Percentiles rank a stretch among this genome's conserved stretches.
Conservation (phyloP, 2,113 vertebrate species). For the Puntigrus tetrazona region DNA sequence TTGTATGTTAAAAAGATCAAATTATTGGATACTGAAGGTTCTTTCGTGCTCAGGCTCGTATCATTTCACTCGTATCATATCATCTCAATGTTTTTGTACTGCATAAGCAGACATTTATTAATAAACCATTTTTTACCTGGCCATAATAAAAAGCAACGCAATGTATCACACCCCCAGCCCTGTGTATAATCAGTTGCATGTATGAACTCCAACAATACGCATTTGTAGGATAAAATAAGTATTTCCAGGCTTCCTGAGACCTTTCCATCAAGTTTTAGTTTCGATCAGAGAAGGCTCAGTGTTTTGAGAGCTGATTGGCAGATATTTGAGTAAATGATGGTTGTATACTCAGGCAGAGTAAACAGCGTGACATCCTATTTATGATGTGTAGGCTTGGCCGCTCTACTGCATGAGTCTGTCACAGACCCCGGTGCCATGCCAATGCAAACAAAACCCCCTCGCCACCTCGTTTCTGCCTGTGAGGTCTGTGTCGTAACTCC, state of each 20-base stretch:
- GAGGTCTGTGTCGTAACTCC: slow-evolving; percentile 46
- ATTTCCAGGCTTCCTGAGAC: neutral
- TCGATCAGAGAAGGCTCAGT: slow-evolving; percentile 3
- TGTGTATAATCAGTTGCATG: neutral
- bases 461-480: slow-evolving; percentile 47
- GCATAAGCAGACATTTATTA: no score
- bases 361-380: slow-evolving; percentile 51
- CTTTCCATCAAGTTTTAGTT: neutral
- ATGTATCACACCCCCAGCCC: neutral
- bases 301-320: neutral
- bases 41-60: no score
- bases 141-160: neutral
- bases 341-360: slow-evolving; percentile 49
- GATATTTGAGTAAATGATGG: slow-evolving; percentile 41
- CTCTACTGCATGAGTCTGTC: slow-evolving; percentile 38
- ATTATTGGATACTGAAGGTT: no score
- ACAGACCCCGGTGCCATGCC: slow-evolving; percentile 57
- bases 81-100: no score
- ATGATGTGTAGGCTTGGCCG: slow-evolving; percentile 50
- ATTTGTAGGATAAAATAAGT: neutral
- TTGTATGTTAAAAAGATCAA: no score
- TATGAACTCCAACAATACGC: neutral
- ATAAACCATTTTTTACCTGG: no score
- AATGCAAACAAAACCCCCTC: slow-evolving; percentile 57
- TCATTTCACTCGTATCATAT: no score